Evolutionary conservation across 2,113 vertebrate genomes (phyloP).

Genomic region (Crotophaga sulcirostris): DNA sequence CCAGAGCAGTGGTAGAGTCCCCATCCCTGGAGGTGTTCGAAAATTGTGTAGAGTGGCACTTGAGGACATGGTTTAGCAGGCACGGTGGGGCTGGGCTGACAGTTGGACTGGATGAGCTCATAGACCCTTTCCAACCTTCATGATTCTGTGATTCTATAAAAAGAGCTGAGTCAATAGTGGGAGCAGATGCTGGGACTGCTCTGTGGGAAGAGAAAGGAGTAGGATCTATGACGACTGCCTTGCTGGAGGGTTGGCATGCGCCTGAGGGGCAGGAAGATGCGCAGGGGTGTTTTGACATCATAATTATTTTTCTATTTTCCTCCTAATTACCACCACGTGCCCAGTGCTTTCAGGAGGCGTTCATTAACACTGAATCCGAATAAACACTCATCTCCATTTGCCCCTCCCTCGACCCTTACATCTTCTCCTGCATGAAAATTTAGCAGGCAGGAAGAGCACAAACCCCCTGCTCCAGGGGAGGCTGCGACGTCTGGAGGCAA

Average conservation of each 20-base stretch:
- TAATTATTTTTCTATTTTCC: not conserved
- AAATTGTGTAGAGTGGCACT: too few species aligned
- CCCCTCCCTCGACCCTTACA: not conserved
- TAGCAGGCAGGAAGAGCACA: not conserved
- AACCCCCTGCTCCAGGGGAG: not conserved
- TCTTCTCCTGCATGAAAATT: not conserved
- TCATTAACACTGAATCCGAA: not conserved
- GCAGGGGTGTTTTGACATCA: not conserved
- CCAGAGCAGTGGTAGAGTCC: too few species aligned
- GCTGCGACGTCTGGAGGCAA: not conserved
- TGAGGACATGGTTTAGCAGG: too few species aligned
- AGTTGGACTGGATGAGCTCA: too few species aligned
- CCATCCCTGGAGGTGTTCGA: too few species aligned
- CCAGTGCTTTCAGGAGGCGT: not conserved
- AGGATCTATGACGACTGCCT: not conserved
- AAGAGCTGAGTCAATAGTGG: not conserved
- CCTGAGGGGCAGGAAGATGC: not conserved
- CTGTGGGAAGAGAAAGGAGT: not conserved
- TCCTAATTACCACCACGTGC: not conserved
- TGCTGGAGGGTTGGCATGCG: not conserved
- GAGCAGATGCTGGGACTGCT: not conserved
- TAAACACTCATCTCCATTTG: not conserved
- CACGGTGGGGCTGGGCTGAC: too few species aligned
- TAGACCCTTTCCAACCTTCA: too few species aligned
- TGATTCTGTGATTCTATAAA: too few species aligned